Conservation (phyloP, 2,113 vertebrate species). For the Odocoileus hemionus region DNA sequence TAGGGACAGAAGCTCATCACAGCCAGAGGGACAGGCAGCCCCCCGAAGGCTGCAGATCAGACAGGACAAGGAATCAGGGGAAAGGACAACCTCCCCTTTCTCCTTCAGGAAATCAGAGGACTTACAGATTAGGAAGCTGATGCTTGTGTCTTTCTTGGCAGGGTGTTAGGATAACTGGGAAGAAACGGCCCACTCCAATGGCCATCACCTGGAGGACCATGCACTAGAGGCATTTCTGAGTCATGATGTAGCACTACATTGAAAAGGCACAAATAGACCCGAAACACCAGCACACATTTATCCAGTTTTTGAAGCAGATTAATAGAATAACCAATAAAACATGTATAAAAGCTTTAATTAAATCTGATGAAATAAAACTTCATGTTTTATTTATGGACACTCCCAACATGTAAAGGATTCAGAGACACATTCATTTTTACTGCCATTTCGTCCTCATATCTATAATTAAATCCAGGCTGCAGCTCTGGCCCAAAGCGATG, state of each 20-base stretch:
- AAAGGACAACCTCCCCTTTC: neutral
- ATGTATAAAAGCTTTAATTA: slow-evolving; percentile 76
- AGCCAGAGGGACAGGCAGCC: neutral
- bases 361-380: slow-evolving; percentile 74
- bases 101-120: neutral
- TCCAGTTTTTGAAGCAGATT: slow-evolving; percentile 55
- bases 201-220: neutral
- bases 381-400: slow-evolving; percentile 79
- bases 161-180: neutral
- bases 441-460: slow-evolving; percentile 68
- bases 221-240: slow-evolving; percentile 23
- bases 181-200: neutral
- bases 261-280: slow-evolving; percentile 50
- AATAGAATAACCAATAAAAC: slow-evolving; percentile 74
- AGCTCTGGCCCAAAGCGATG: slow-evolving; percentile 60
- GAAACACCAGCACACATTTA: slow-evolving; percentile 56
- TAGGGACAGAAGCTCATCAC: neutral
- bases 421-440: slow-evolving; percentile 67
- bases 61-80: neutral
- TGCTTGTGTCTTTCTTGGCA: neutral
- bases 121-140: neutral
- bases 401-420: slow-evolving; percentile 72
- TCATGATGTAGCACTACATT: neutral
- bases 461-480: slow-evolving; percentile 78
- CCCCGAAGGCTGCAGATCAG: neutral